phyloP scores from a whole-genome alignment of 2,888 invertebrate genomes.

The Sylvicola fuscatus region DNA sequence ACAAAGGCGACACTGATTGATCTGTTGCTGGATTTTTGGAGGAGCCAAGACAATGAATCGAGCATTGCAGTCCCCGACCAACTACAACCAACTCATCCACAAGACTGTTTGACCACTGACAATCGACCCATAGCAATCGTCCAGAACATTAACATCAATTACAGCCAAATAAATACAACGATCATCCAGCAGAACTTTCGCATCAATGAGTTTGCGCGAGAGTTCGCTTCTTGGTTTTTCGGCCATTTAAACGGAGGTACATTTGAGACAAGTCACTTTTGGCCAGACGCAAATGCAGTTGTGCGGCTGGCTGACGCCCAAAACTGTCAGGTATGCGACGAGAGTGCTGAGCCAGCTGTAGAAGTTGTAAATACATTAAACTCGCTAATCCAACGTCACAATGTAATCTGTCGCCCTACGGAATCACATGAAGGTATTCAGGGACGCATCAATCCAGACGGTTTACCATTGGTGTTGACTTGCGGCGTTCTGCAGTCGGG shows the following conservation, averaged over 20 bases:
- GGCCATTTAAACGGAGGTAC: constrained; percentile 19
- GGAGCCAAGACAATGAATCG: constrained; percentile 6
- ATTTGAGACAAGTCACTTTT: constrained; percentile 32
- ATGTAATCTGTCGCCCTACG: too few species aligned
- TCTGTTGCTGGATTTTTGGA: constrained; percentile 27
- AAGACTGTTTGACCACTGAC: too few species aligned
- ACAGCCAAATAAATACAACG: background rate
- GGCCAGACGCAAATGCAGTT: constrained; percentile 27
- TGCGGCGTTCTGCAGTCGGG: constrained; percentile 40
- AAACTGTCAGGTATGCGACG: background rate
- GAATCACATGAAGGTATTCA: constrained; percentile 28
- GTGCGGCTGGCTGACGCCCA: constrained; percentile 13
- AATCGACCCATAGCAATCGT: too few species aligned
- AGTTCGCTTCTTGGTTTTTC: constrained; percentile 38
- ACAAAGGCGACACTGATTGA: constrained; percentile 30
- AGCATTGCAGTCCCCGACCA: background rate
- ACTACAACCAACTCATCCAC: background rate
- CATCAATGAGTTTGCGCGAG: constrained; percentile 28
- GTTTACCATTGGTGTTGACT: constrained; percentile 34
- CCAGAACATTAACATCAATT: background rate
- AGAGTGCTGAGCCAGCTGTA: too few species aligned
- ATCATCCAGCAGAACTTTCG: constrained; percentile 11
- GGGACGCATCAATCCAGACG: constrained; percentile 36
- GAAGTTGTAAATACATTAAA: too few species aligned
- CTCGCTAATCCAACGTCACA: too few species aligned